Evolutionary conservation across 2,797 vertebrate species (phyloP).

Genomic region (Pseudomugil tenellus): DNA sequence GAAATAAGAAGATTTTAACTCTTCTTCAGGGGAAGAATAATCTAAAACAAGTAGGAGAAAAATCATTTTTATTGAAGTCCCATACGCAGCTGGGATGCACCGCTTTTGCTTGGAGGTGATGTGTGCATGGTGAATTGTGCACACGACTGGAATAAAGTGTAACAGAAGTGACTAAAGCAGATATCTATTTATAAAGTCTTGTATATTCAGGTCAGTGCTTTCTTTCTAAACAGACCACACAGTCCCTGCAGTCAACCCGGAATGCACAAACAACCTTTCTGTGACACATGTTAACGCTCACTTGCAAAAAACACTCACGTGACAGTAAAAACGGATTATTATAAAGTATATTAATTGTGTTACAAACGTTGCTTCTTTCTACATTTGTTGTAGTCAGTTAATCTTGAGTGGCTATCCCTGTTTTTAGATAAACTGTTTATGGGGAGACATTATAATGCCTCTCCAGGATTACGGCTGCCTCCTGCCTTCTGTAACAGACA

Average conservation of each 20-base stretch:
- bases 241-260: conserved; percentile 59
- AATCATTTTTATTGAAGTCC: not conserved
- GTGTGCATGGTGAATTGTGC: conserved; percentile 52
- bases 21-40: not conserved
- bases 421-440: not conserved
- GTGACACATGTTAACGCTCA: conserved; percentile 26
- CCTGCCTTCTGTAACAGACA: conserved; percentile 9
- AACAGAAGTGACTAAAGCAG: conserved; percentile 58
- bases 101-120: conserved; percentile 9
- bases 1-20: not conserved
- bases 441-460: not conserved
- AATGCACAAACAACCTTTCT: conserved; percentile 44
- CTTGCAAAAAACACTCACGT: conserved; percentile 3
- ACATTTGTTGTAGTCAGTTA: not conserved
- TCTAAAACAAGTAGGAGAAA: not conserved
- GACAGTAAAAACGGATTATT: not conserved
- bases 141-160: conserved; percentile 55
- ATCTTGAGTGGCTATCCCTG: not conserved
- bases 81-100: not conserved
- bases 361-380: not conserved
- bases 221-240: conserved; percentile 63
- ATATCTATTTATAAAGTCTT: conserved; percentile 83
- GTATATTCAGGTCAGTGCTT: conserved; percentile 80
- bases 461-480: conserved; percentile 3
- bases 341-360: not conserved